These are phyloP conservation scores for Alosa alosa DNA, from an alignment of 2,113 vertebrate species.

Conservation along the genomic window DNA sequence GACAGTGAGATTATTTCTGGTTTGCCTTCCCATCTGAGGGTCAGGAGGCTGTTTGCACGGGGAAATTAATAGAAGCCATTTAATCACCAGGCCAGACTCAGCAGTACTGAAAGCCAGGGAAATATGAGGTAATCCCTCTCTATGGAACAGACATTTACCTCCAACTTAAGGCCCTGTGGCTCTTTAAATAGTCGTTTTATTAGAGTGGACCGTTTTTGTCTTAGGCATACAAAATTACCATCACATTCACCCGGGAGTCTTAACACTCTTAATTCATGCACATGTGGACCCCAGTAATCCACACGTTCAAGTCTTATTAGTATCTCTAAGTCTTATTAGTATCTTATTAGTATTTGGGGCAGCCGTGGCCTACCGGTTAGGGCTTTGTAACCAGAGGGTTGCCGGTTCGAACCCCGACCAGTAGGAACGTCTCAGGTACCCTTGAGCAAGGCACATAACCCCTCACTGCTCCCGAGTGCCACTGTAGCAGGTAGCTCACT, in stretches of 20 bases:
- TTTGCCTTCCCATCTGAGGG: not conserved
- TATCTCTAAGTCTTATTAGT: too few relatives aligned
- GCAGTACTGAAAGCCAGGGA: not conserved
- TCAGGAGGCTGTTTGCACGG: not conserved
- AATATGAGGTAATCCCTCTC: not conserved
- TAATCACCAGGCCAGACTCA: not conserved
- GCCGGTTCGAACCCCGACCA: too few relatives aligned
- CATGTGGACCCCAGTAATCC: not conserved
- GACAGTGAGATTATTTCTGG: not conserved
- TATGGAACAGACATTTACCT: constrained; percentile 8
- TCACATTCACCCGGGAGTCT: not conserved
- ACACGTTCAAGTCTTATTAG: not conserved
- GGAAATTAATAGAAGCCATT: not conserved
- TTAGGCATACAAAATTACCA: not conserved
- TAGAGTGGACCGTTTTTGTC: not conserved
- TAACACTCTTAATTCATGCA: not conserved
- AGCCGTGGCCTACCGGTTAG: too few relatives aligned
- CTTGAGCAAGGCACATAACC: too few relatives aligned
- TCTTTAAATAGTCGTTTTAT: not conserved
- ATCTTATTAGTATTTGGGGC: too few relatives aligned
- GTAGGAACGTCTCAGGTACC: too few relatives aligned
- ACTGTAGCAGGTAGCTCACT: too few relatives aligned
- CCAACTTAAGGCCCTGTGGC: not conserved
- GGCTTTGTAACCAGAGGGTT: too few relatives aligned
- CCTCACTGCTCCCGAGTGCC: too few relatives aligned